Conservation (phyloP, 2,113 vertebrate species). For the Ictalurus furcatus region DNA sequence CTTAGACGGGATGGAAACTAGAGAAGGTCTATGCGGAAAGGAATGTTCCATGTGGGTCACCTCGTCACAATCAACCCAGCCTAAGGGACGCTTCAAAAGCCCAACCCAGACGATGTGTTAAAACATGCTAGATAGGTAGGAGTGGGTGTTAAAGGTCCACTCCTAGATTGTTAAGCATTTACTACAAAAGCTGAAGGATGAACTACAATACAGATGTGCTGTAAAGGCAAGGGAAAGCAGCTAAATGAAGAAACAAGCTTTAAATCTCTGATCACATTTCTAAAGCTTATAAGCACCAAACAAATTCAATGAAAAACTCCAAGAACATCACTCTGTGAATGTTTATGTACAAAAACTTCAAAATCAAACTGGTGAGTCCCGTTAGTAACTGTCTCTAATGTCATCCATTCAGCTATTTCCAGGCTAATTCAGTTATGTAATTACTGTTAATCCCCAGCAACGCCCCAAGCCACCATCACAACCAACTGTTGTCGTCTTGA, state of each 20-base stretch:
- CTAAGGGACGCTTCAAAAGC: slow-evolving; percentile 19
- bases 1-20: slow-evolving; percentile 17
- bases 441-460: background rate
- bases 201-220: background rate
- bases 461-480: background rate
- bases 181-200: background rate
- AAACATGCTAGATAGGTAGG: background rate
- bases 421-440: background rate
- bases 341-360: background rate
- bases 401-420: background rate
- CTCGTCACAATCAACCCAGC: slow-evolving; percentile 24
- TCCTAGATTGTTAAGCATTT: background rate
- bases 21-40: slow-evolving; percentile 16
- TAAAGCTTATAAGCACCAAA: background rate
- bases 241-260: background rate
- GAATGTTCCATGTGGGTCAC: slow-evolving; percentile 31
- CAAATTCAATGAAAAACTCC: background rate
- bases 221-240: background rate
- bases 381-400: background rate
- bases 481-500: background rate
- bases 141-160: background rate
- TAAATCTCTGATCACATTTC: background rate
- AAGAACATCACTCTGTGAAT: background rate
- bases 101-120: slow-evolving; percentile 4
- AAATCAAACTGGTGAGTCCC: background rate